Evolutionary conservation across 2,888 invertebrate genomes (phyloP).

Genomic region (Leptopilina myrica): DNA sequence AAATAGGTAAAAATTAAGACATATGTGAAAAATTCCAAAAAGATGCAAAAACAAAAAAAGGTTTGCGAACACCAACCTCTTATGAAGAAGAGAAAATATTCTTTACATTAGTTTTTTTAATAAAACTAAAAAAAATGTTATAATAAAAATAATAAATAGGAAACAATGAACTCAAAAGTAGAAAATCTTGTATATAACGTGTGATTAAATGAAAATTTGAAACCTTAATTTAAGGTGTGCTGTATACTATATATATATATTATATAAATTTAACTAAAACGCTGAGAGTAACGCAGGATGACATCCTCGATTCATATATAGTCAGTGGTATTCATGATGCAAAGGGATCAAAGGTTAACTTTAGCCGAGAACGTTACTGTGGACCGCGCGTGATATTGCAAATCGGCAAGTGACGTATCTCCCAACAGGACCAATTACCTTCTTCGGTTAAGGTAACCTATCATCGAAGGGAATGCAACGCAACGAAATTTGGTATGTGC

Average conservation of each 20-base stretch:
- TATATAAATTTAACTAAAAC: not conserved
- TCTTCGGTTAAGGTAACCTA: constrained; percentile 22
- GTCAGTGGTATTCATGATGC: constrained; percentile 29
- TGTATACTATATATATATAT: not conserved
- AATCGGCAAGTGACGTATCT: constrained; percentile 31
- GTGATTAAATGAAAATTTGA: too few species aligned
- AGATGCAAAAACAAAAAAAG: too few species aligned
- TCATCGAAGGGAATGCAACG: constrained; percentile 16
- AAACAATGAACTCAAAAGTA: too few species aligned
- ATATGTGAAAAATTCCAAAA: too few species aligned
- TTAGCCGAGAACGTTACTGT: constrained; percentile 12
- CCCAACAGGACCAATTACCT: constrained; percentile 24
- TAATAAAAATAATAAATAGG: too few species aligned
- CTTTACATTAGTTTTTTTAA: too few species aligned
- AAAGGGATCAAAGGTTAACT: constrained; percentile 37
- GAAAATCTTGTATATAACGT: too few species aligned
- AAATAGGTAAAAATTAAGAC: too few species aligned
- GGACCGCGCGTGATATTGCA: constrained; percentile 27
- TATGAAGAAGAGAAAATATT: too few species aligned
- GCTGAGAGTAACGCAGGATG: not conserved
- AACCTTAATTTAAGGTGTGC: too few species aligned
- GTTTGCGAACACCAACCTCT: too few species aligned
- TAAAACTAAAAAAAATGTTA: too few species aligned
- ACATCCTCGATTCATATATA: constrained; percentile 4
- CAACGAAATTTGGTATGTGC: constrained; percentile 27